Conservation (phyloP, 2,888 invertebrate genomes). For the Nemoura dubitans region DNA sequence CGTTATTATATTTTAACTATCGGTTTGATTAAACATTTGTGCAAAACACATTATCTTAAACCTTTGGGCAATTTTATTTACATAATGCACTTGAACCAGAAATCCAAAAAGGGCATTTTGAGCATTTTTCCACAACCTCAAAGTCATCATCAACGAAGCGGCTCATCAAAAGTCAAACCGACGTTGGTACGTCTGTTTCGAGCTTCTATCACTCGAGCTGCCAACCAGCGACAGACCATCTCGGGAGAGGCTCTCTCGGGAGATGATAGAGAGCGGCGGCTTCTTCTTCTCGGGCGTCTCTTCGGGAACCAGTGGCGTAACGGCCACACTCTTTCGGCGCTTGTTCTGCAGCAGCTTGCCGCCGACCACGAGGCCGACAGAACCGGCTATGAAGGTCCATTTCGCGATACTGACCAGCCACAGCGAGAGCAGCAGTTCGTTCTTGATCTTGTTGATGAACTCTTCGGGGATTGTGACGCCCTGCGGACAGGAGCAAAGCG, state of each 20-base stretch:
- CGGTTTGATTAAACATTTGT: no score
- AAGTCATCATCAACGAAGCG: not conserved
- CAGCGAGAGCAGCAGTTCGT: conserved; percentile 65
- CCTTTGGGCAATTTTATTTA: no score
- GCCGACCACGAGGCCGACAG: conserved; percentile 60
- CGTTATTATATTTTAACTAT: no score
- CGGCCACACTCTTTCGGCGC: conserved; percentile 53
- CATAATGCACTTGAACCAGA: no score
- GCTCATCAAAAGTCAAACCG: not conserved
- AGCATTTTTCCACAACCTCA: no score
- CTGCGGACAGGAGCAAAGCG: conserved; percentile 59
- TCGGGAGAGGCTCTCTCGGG: no score
- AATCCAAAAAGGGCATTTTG: no score
- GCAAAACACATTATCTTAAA: no score
- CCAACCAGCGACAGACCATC: no score
- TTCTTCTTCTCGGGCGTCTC: conserved; percentile 25
- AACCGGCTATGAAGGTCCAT: conserved; percentile 67
- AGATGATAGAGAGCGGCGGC: not conserved
- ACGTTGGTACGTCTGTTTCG: not conserved
- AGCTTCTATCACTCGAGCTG: not conserved
- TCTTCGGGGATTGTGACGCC: conserved; percentile 73
- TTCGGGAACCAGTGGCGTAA: conserved; percentile 53
- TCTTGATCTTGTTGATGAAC: conserved; percentile 72
- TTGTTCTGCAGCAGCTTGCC: conserved; percentile 61
- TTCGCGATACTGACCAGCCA: conserved; percentile 66